Evolutionary conservation across 2,888 invertebrate species (phyloP).

Genomic region (Himalopsyche tibetana): DNA sequence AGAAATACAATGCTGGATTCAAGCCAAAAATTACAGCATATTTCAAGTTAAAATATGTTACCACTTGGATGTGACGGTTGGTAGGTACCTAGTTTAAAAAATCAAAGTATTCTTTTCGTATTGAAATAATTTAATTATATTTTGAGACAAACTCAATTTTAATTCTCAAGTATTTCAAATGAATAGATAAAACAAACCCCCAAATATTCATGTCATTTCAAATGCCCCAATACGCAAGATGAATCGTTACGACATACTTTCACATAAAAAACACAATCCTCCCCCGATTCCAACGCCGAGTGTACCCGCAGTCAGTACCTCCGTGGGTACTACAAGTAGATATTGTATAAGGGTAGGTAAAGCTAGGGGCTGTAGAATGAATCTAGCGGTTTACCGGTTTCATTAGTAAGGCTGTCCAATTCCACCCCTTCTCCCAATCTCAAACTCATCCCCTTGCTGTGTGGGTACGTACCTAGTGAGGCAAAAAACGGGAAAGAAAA

Average conservation of each 20-base stretch:
- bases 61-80: too few relatives aligned
- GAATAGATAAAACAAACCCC: background rate
- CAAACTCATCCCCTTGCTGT: constrained; percentile 21
- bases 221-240: background rate
- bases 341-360: constrained; percentile 26
- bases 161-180: background rate
- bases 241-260: constrained; percentile 22
- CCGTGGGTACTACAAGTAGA: background rate
- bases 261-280: constrained; percentile 18
- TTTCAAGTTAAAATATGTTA: too few relatives aligned
- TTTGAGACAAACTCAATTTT: too few relatives aligned
- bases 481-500: constrained; percentile 65
- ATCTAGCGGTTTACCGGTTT: constrained; percentile 66
- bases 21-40: too few relatives aligned
- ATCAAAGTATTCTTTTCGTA: too few relatives aligned
- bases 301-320: constrained; percentile 11
- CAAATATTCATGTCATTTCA: constrained; percentile 22
- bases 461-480: constrained; percentile 38
- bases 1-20: too few relatives aligned
- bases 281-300: constrained; percentile 1
- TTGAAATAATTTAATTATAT: too few relatives aligned
- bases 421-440: constrained; percentile 57
- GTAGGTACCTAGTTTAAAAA: too few relatives aligned
- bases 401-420: constrained; percentile 66
- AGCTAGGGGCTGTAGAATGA: constrained; percentile 63